Evolutionary conservation across 2,888 invertebrate species (phyloP).

Genomic region (Electrophaes corylata): DNA sequence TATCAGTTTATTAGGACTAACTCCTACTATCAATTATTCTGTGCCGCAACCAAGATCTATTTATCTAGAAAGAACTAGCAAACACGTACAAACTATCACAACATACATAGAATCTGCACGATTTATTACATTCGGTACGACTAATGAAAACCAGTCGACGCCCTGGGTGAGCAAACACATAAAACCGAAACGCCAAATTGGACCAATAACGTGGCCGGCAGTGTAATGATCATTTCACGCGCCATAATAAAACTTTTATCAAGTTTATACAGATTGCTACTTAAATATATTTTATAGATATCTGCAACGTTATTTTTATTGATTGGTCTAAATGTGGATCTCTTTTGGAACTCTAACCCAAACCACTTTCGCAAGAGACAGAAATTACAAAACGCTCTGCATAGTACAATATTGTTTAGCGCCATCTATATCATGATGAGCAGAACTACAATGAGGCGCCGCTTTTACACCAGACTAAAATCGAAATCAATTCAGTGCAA

Average conservation of each 20-base stretch:
- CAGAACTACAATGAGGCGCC: neutral
- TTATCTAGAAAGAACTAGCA: neutral
- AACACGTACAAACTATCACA: constrained; percentile 39
- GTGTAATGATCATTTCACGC: constrained; percentile 56
- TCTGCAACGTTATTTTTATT: constrained; percentile 19
- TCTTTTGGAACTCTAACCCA: neutral
- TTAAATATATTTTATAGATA: constrained; percentile 39
- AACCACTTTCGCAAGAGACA: neutral
- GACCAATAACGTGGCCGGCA: constrained; percentile 62
- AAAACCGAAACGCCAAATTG: constrained; percentile 67
- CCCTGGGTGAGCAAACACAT: constrained; percentile 64
- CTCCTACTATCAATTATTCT: too few species aligned
- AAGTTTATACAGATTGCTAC: constrained; percentile 46
- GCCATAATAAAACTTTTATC: constrained; percentile 47
- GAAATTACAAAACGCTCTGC: constrained; percentile 3
- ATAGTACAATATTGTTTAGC: neutral
- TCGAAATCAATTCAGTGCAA: constrained; percentile 13
- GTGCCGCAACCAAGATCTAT: too few species aligned
- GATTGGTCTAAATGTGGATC: constrained; percentile 16
- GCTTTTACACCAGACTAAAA: neutral
- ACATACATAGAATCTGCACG: constrained; percentile 45
- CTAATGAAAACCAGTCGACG: constrained; percentile 68
- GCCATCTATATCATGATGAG: constrained; percentile 3
- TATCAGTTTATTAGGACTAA: too few species aligned
- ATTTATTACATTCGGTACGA: constrained; percentile 62